Evolutionary conservation across 2,797 vertebrate genomes (phyloP), one percentile per base, ranked within the genome.

Genomic region (Astyanax mexicanus): DNA sequence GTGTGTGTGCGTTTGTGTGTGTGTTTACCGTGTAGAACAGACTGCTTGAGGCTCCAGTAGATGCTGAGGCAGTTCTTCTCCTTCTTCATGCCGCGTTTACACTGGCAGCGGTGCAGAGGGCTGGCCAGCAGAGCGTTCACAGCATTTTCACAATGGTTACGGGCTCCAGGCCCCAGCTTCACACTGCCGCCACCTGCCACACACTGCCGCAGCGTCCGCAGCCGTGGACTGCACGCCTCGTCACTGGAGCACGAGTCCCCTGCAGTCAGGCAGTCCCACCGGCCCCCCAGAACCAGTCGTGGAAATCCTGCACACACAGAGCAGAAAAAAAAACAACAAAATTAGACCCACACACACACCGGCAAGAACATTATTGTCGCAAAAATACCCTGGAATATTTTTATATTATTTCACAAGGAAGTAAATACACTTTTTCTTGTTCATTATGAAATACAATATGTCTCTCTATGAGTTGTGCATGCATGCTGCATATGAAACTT

Each of bases 11-110:
- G n/a, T n/a, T n/a, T n/a, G 60, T n/a, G n/a, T 49, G 15, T 45
- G 51, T 45, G 25, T 77, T 78, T 72, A 85, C 84, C 84, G 0
- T 85, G 84, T 69, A 85, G 62, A 49, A 83, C 47, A 15, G 84
- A 83, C 77, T 85, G 84, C 69, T 82, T 82, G 75, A 98, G 94
- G 77, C 95, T 96, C 96, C 96, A 98, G 89, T 97, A 98, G 88
- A 98, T 96, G 0, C 96, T 96, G 38, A 98, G 83, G 78, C 96
- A 98, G 88, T 96, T 95, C 84, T 98, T 98, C 85, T 98, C 96
- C 80, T 92, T 95, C 80, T 97, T 98, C 96, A 97, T 97, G 74
- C 96, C 96, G 4, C 96, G 81, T 80, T 96, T 96, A 86, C 96
- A 98, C 74, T 96, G 95, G 92, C 96, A 98, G 86, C 94, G 94